Conservation (phyloP, 2,888 invertebrate species). For the Rhogogaster chlorosoma region DNA sequence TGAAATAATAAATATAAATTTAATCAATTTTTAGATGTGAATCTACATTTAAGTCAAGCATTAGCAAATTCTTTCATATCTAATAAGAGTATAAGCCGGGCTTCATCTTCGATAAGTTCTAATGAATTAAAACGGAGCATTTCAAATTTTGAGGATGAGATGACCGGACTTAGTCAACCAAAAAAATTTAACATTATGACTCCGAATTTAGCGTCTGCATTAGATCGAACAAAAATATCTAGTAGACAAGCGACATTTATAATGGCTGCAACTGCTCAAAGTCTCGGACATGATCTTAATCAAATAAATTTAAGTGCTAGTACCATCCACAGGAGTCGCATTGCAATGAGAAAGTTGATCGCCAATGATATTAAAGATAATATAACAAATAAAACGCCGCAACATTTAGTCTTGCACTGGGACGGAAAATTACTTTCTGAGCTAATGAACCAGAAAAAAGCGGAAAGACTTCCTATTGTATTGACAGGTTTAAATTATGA, state of each 20-base stretch:
- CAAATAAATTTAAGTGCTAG: conserved; percentile 30
- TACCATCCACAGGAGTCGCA: conserved; percentile 47
- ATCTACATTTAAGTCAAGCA: too few species aligned
- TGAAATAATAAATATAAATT: too few species aligned
- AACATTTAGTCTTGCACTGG: conserved; percentile 45
- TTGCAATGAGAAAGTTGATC: conserved; percentile 11
- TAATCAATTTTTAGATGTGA: too few species aligned
- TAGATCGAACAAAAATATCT: conserved; percentile 43
- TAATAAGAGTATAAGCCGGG: too few species aligned
- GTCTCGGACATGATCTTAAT: conserved; percentile 37
- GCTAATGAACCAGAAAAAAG: not conserved
- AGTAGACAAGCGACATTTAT: conserved; percentile 51
- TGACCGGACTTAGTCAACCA: not conserved
- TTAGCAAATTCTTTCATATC: too few species aligned
- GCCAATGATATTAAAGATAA: conserved; percentile 42
- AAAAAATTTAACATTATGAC: conserved; percentile 46
- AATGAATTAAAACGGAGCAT: not conserved
- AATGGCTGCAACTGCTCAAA: conserved; percentile 47
- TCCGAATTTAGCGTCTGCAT: conserved; percentile 34
- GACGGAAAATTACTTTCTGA: conserved; percentile 45
- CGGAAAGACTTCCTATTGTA: not conserved
- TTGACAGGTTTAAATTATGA: not conserved
- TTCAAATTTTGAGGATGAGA: conserved; percentile 44
- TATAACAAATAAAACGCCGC: conserved; percentile 21
- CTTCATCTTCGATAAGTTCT: too few species aligned